Conservation (phyloP, 2,113 vertebrate species). For the Syngnathus typhle region DNA sequence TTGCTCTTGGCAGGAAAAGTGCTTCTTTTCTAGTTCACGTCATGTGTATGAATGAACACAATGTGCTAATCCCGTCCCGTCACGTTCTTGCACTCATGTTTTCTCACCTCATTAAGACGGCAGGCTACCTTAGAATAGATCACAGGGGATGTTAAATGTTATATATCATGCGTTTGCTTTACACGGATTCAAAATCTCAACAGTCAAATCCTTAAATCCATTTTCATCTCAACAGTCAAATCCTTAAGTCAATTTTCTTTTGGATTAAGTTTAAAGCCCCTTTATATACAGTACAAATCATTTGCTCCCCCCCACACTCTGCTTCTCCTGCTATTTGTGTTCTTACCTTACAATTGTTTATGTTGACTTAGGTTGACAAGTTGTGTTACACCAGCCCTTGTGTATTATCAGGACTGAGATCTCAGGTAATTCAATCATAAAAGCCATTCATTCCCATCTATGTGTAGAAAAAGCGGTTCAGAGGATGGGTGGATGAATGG, state of each 20-base stretch:
- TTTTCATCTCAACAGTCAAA: not conserved
- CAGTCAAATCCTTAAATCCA: not conserved
- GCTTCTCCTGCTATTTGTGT: not conserved
- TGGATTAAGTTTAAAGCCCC: not conserved
- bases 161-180: no score
- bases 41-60: not conserved
- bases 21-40: no score
- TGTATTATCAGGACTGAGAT: not conserved
- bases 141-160: not conserved
- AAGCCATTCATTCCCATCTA: not conserved
- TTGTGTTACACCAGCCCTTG: not conserved
- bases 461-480: no score
- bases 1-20: not conserved
- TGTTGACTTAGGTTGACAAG: not conserved
- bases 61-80: not conserved
- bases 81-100: not conserved
- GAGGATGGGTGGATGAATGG: no score
- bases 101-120: not conserved
- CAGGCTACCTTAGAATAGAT: not conserved
- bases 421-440: not conserved
- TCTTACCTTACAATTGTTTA: not conserved
- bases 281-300: not conserved
- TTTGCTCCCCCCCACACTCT: not conserved
- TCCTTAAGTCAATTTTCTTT: not conserved
- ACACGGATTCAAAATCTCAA: not conserved